Conservation (phyloP, 2,113 vertebrate genomes). For the Cygnus buccinator region DNA sequence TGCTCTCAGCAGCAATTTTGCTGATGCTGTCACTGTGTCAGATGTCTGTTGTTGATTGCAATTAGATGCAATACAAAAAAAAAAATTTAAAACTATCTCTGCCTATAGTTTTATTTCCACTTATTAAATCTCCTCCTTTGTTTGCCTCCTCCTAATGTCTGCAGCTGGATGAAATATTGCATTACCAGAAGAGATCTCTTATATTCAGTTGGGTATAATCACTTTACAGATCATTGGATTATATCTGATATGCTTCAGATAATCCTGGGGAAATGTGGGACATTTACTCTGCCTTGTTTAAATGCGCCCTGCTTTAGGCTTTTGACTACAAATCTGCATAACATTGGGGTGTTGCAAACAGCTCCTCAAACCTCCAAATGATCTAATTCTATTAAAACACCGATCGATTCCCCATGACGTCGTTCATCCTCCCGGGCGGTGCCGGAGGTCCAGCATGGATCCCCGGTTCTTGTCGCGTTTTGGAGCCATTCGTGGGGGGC, state of each 20-base stretch:
- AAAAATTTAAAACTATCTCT: constrained; percentile 86
- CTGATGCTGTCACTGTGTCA: constrained; percentile 99
- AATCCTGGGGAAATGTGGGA: constrained; percentile 57
- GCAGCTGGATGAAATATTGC: constrained; percentile 78
- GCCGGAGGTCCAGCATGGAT: background rate
- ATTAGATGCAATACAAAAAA: constrained; percentile 98
- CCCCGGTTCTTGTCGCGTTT: background rate
- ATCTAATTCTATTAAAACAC: constrained; percentile 61
- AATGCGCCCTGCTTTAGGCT: constrained; percentile 21
- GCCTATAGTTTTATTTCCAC: constrained; percentile 85
- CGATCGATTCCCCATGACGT: constrained; percentile 38
- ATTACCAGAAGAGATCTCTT: constrained; percentile 73
- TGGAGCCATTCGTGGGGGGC: constrained; percentile 23
- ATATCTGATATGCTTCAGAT: constrained; percentile 53
- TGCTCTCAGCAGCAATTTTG: constrained; percentile 99
- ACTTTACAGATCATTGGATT: constrained; percentile 66
- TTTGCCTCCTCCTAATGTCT: constrained; percentile 78
- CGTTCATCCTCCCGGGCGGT: background rate
- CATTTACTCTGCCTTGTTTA: constrained; percentile 17
- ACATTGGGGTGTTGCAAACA: constrained; percentile 48
- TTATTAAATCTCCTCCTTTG: constrained; percentile 84
- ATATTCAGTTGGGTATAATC: constrained; percentile 62
- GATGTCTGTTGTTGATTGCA: constrained; percentile 99
- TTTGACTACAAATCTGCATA: constrained; percentile 22
- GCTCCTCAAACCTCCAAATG: constrained; percentile 23